Evolutionary conservation across 1,140 invertebrate genomes (phyloP).

Genomic region (Lepidostoma basale): DNA sequence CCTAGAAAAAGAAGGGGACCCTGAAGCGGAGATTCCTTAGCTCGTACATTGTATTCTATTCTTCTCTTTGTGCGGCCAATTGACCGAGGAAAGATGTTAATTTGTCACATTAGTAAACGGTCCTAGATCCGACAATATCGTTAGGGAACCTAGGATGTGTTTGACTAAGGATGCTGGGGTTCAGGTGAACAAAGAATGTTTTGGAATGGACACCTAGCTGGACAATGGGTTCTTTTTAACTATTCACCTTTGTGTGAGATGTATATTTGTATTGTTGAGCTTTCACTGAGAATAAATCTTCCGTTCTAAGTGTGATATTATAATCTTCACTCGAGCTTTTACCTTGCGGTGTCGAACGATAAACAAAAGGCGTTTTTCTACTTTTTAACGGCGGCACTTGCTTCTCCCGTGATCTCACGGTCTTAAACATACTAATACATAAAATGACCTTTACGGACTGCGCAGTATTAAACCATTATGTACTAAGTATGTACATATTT

Average conservation of each 20-base stretch:
- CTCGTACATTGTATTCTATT: conserved; percentile 22
- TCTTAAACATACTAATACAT: too few relatives aligned
- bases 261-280: conserved; percentile 37
- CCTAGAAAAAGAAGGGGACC: conserved; percentile 13
- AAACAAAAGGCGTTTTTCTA: too few relatives aligned
- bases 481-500: too few relatives aligned
- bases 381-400: too few relatives aligned
- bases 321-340: not conserved
- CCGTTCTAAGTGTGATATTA: conserved; percentile 28
- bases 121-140: conserved; percentile 12
- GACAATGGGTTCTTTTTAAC: conserved; percentile 40
- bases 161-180: conserved; percentile 20
- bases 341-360: too few relatives aligned
- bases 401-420: too few relatives aligned
- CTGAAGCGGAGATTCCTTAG: not conserved
- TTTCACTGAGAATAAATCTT: conserved; percentile 38
- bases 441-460: too few relatives aligned
- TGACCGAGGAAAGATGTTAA: conserved; percentile 46
- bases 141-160: conserved; percentile 18
- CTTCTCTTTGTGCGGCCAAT: conserved; percentile 39
- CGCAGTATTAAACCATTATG: too few relatives aligned
- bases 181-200: conserved; percentile 28
- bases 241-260: conserved; percentile 30
- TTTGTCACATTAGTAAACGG: conserved; percentile 38
- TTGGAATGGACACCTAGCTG: conserved; percentile 24